A percentile compares a stretch with the other conserved stretches of the same genome.
These are phyloP conservation scores for Thomomys bottae DNA, from an alignment of 2,113 vertebrate genomes.

Conservation along the genomic window DNA sequence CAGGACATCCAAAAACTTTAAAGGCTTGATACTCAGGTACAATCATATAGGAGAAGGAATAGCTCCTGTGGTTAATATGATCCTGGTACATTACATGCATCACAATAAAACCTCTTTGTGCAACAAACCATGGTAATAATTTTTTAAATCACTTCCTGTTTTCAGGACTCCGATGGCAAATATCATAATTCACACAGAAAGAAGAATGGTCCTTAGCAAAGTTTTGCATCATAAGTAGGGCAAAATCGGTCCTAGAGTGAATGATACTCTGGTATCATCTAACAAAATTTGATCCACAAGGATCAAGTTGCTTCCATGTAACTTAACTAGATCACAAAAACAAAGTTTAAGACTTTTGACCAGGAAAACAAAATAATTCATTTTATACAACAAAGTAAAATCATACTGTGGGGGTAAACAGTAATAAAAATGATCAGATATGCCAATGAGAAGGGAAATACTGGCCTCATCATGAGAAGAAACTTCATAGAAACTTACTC, in stretches of 20 bases:
- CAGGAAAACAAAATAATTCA: background rate
- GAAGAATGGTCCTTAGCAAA: background rate
- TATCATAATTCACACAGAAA: background rate
- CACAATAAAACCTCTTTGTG: no score
- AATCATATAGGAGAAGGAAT: background rate
- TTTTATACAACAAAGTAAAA: background rate
- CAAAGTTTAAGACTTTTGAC: background rate
- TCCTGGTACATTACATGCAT: no score
- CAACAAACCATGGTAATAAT: no score
- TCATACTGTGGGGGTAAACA: background rate
- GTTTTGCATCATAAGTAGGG: background rate
- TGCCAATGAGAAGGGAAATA: background rate
- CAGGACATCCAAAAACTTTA: background rate
- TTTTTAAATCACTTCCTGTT: background rate
- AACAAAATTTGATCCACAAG: constrained; percentile 29
- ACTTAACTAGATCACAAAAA: background rate
- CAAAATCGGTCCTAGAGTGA: background rate
- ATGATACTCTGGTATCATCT: background rate
- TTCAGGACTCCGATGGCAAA: background rate
- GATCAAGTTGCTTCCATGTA: constrained; percentile 17
- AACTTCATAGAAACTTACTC: constrained; percentile 17
- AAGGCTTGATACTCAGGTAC: background rate
- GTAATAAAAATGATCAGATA: background rate
- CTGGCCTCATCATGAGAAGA: background rate
- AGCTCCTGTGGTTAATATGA: background rate